Evolutionary conservation across 2,113 vertebrate genomes (phyloP).

Genomic region (Carollia perspicillata): DNA sequence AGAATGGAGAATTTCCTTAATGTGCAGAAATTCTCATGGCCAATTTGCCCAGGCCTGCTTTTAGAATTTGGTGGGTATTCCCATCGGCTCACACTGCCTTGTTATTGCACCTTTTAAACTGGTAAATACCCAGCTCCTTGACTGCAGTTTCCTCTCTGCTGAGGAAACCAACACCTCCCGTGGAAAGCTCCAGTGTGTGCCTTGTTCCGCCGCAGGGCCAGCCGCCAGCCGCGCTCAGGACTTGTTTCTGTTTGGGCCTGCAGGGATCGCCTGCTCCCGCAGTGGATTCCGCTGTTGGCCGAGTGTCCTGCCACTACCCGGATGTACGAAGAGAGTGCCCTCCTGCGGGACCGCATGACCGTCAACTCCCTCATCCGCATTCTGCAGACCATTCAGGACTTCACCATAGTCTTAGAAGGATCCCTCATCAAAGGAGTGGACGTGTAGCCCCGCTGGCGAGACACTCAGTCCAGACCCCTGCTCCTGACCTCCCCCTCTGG

Average conservation of each 20-base stretch:
- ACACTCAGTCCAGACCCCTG: slow-evolving; percentile 44
- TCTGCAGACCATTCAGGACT: slow-evolving; percentile 93
- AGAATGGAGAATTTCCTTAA: not conserved
- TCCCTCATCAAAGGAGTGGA: slow-evolving; percentile 95
- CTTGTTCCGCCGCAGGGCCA: not conserved
- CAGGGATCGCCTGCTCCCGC: slow-evolving; percentile 93
- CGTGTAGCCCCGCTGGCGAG: slow-evolving; percentile 83
- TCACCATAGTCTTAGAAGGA: slow-evolving; percentile 92
- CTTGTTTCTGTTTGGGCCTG: not conserved
- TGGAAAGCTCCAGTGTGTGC: not conserved
- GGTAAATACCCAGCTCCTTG: not conserved
- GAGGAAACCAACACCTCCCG: not conserved
- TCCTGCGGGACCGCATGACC: slow-evolving; percentile 90
- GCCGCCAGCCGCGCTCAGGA: not conserved
- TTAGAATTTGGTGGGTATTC: not conserved
- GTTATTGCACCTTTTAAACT: not conserved
- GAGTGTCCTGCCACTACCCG: slow-evolving; percentile 88
- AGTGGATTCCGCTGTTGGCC: slow-evolving; percentile 94
- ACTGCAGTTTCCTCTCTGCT: not conserved
- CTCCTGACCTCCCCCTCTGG: not conserved
- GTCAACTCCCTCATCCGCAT: slow-evolving; percentile 91
- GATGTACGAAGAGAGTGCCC: slow-evolving; percentile 93
- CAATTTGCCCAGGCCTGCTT: not conserved
- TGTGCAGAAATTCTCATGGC: not conserved
- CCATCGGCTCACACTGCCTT: not conserved